Percentiles rank a stretch among this genome's conserved stretches.
Evolutionary conservation across 1,140 invertebrate species (phyloP).

Genomic region (Drosophila erecta): DNA sequence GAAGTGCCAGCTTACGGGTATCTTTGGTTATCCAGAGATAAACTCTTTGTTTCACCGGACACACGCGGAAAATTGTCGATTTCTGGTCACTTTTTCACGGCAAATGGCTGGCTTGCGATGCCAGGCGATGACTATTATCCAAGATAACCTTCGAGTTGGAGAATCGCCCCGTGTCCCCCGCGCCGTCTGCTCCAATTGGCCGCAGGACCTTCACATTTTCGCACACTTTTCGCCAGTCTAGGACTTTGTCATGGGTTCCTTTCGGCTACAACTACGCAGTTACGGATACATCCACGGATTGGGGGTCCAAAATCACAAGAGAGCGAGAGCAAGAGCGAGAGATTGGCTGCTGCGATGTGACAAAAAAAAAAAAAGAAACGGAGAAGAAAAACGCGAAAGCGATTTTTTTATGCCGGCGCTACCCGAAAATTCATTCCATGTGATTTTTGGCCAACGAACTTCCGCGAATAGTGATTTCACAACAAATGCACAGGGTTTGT

Average conservation of each 20-base stretch:
- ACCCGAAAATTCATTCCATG: constrained; percentile 23
- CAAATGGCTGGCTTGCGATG: background rate
- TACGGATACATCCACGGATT: constrained; percentile 79
- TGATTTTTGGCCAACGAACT: constrained; percentile 1
- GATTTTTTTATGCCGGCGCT: constrained; percentile 39
- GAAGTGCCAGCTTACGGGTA: background rate
- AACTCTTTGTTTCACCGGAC: background rate
- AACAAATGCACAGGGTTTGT: background rate
- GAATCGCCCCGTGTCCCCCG: background rate
- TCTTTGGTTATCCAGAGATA: background rate
- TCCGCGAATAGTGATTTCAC: constrained; percentile 13
- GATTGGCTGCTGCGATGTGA: constrained; percentile 42
- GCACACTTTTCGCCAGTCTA: constrained; percentile 27
- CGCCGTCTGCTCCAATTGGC: background rate
- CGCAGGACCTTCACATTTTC: constrained; percentile 22
- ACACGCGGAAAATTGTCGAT: background rate
- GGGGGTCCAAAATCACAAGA: constrained; percentile 47
- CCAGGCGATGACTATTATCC: constrained; percentile 5
- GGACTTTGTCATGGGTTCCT: constrained; percentile 17
- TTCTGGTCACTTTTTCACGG: background rate
- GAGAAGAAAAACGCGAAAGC: constrained; percentile 3
- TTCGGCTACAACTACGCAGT: constrained; percentile 41
- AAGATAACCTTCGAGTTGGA: constrained; percentile 6
- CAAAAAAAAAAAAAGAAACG: constrained; percentile 4
- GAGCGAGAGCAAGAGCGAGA: constrained; percentile 28